A percentile compares a stretch with the other conserved stretches of the same genome.
These are phyloP conservation scores for Drosophila paranaensis DNA, from an alignment of 2,888 invertebrate species.

Conservation along the genomic window DNA sequence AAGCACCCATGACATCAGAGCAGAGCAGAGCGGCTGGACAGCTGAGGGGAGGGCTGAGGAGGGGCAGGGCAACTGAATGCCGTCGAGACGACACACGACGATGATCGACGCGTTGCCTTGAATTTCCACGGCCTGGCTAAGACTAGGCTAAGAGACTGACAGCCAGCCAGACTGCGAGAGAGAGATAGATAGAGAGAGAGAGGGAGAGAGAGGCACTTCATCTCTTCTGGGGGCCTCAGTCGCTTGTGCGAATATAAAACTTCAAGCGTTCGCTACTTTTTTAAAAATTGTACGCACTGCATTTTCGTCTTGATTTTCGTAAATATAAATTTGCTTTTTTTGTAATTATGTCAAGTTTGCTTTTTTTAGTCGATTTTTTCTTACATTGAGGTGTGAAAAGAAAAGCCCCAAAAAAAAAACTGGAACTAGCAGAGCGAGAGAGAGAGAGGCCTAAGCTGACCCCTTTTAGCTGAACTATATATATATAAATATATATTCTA, in stretches of 20 bases:
- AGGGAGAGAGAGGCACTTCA: neutral
- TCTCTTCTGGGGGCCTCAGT: slow-evolving; percentile 44
- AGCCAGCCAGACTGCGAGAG: neutral
- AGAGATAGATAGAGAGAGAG: neutral
- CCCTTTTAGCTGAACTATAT: neutral
- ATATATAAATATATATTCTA: neutral
- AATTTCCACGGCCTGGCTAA: slow-evolving; percentile 50
- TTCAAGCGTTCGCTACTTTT: slow-evolving; percentile 70
- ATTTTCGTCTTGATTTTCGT: slow-evolving; percentile 51
- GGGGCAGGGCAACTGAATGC: slow-evolving; percentile 1
- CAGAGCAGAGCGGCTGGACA: slow-evolving; percentile 5
- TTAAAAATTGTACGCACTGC: slow-evolving; percentile 73
- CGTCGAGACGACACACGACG: slow-evolving; percentile 52
- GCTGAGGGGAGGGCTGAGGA: neutral
- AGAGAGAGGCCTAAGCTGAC: slow-evolving; percentile 43
- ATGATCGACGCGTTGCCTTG: slow-evolving; percentile 58
- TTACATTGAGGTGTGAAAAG: slow-evolving; percentile 51
- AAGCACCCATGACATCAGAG: slow-evolving; percentile 63
- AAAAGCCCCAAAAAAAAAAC: slow-evolving; percentile 29
- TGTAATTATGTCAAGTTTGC: slow-evolving; percentile 77
- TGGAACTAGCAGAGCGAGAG: slow-evolving; percentile 2
- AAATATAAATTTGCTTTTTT: slow-evolving; percentile 47
- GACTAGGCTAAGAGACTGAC: slow-evolving; percentile 10
- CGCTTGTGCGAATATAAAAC: slow-evolving; percentile 42
- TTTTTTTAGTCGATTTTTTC: slow-evolving; percentile 48